phyloP scores from a whole-genome alignment of 2,888 invertebrate genomes.

The Coelinius sp. region DNA sequence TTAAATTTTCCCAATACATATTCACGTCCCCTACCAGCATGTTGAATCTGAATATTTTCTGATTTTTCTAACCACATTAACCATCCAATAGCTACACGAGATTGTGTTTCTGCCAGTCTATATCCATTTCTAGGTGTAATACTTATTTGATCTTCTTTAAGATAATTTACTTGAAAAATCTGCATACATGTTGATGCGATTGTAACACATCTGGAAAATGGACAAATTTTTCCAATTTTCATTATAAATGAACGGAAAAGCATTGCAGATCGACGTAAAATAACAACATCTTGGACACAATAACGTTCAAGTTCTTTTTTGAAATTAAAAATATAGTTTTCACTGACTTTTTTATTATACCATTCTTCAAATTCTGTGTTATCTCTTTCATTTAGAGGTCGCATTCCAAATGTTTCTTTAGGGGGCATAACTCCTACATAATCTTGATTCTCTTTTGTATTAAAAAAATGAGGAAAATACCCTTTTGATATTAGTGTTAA shows the following conservation, averaged over 20 bases:
- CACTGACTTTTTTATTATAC: not conserved
- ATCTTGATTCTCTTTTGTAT: not conserved
- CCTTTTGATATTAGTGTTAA: not conserved
- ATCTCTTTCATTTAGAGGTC: not conserved
- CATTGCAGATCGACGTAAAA: not conserved
- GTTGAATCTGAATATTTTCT: not conserved
- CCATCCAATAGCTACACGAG: not conserved
- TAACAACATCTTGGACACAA: not conserved
- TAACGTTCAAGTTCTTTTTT: not conserved
- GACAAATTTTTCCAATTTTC: not conserved
- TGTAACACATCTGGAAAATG: not conserved
- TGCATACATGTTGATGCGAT: not conserved
- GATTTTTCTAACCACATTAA: not conserved
- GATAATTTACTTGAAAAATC: not conserved
- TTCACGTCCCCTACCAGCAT: not conserved
- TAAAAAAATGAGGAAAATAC: constrained; percentile 2
- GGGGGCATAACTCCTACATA: not conserved
- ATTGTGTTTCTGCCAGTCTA: not conserved
- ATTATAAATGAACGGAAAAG: not conserved
- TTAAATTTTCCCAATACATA: not conserved
- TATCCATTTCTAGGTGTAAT: not conserved
- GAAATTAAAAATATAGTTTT: not conserved
- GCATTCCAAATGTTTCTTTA: not conserved
- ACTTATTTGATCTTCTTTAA: not conserved
- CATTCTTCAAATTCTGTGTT: not conserved